Evolutionary conservation across 30 jellyfish, hydroid and myxozoan species (phyloP).

Genomic region (Cassiopea xamachana): DNA sequence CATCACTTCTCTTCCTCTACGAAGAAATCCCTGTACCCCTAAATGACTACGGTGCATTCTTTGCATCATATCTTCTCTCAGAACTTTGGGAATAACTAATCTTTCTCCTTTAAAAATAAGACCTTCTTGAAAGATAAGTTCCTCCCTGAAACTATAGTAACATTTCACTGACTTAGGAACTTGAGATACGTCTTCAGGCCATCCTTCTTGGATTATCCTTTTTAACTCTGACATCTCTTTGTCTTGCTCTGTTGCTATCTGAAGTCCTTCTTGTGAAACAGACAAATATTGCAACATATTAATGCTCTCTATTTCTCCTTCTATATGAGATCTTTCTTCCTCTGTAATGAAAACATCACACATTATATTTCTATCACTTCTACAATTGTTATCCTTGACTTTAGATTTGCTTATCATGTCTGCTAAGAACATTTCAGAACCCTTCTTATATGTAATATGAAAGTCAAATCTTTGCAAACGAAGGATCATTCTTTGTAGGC

Average conservation of each 20-base stretch:
- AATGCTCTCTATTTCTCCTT: constrained; percentile 29
- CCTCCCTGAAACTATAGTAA: constrained; percentile 35
- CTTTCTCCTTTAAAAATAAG: constrained; percentile 59
- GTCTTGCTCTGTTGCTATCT: constrained; percentile 51
- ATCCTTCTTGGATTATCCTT: constrained; percentile 52
- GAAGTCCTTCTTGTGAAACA: constrained; percentile 53
- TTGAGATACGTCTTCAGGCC: constrained; percentile 51
- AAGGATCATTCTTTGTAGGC: constrained; percentile 67
- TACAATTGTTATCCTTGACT: constrained; percentile 1
- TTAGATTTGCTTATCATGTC: constrained; percentile 41
- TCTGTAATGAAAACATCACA: constrained; percentile 38
- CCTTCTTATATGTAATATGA: constrained; percentile 39
- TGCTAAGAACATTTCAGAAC: constrained; percentile 52
- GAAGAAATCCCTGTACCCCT: constrained; percentile 28
- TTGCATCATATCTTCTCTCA: constrained; percentile 26
- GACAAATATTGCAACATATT: constrained; percentile 47
- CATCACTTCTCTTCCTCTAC: constrained; percentile 50
- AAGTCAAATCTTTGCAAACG: constrained; percentile 61
- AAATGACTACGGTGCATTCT: constrained; percentile 41
- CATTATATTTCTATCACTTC: constrained; percentile 7
- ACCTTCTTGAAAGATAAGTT: constrained; percentile 37
- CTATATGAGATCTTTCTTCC: constrained; percentile 44
- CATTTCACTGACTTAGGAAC: constrained; percentile 20
- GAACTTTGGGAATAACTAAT: constrained; percentile 46
- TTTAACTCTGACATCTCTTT: constrained; percentile 33